Conservation (phyloP, 2,888 invertebrate species). For the Pterobdella sp. region DNA sequence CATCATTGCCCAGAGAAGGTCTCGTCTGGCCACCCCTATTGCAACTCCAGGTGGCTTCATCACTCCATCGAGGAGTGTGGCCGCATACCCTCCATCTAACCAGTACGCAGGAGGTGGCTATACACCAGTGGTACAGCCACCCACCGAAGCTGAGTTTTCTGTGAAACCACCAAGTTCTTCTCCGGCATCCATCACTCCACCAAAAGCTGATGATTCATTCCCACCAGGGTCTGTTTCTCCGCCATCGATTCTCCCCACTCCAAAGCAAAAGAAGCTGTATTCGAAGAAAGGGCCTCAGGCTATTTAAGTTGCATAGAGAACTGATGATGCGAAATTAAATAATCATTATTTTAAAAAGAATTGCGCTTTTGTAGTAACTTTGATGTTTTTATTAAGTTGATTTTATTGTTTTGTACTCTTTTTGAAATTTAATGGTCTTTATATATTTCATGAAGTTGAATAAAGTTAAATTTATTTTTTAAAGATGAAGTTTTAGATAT, state of each 20-base stretch:
- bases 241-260: slow-evolving; percentile 18
- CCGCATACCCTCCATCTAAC: not conserved
- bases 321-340: slow-evolving; percentile 46
- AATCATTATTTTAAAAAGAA: too few relatives aligned
- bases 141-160: not conserved
- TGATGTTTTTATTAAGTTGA: too few relatives aligned
- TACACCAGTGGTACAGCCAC: not conserved
- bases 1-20: slow-evolving; percentile 36
- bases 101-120: slow-evolving; percentile 11
- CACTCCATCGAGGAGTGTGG: slow-evolving; percentile 29
- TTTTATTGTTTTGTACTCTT: too few relatives aligned
- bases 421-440: too few relatives aligned
- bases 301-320: not conserved
- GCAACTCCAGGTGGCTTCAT: slow-evolving; percentile 36
- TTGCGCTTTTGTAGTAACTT: too few relatives aligned
- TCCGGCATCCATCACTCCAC: slow-evolving; percentile 24
- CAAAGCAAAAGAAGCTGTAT: slow-evolving; percentile 28
- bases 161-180: slow-evolving; percentile 6
- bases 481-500: too few relatives aligned
- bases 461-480: too few relatives aligned
- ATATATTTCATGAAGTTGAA: too few relatives aligned
- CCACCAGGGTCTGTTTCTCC: not conserved
- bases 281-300: slow-evolving; percentile 19
- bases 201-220: slow-evolving; percentile 3
- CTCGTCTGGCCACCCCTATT: slow-evolving; percentile 39